Evolutionary conservation across 2,113 vertebrate species (phyloP).

Genomic region (Alces alces): DNA sequence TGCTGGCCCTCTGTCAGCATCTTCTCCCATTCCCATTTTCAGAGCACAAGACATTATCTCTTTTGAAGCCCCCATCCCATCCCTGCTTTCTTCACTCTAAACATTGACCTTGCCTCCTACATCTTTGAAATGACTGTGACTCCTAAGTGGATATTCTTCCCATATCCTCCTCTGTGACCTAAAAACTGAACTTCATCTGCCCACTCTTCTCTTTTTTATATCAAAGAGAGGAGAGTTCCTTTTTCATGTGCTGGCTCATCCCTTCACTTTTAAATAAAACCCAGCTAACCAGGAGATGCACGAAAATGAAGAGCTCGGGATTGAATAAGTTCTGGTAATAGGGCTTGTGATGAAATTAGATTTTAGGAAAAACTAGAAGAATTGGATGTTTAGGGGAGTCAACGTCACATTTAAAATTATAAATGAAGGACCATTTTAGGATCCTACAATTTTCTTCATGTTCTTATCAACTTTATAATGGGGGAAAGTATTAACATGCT

Average conservation of each 20-base stretch:
- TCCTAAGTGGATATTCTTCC: neutral
- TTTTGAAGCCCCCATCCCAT: neutral
- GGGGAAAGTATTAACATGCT: neutral
- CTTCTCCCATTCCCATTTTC: neutral
- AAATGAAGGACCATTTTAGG: neutral
- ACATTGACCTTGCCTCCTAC: neutral
- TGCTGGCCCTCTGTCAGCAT: neutral
- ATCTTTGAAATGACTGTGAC: neutral
- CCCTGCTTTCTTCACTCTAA: neutral
- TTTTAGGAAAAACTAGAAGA: neutral
- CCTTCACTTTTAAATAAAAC: neutral
- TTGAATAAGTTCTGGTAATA: slow-evolving; percentile 16
- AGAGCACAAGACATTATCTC: neutral
- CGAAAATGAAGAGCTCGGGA: neutral
- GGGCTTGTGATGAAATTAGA: neutral
- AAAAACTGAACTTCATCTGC: neutral
- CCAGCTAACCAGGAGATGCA: neutral
- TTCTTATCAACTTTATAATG: neutral
- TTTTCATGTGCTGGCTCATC: neutral
- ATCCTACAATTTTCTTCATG: neutral
- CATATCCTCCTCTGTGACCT: neutral
- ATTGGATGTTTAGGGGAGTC: neutral
- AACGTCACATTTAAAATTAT: neutral
- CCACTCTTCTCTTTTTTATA: neutral
- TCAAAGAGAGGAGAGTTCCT: neutral